These are phyloP conservation scores for Tor tambroides DNA, from an alignment of 2,113 vertebrate species.

Conservation along the genomic window DNA sequence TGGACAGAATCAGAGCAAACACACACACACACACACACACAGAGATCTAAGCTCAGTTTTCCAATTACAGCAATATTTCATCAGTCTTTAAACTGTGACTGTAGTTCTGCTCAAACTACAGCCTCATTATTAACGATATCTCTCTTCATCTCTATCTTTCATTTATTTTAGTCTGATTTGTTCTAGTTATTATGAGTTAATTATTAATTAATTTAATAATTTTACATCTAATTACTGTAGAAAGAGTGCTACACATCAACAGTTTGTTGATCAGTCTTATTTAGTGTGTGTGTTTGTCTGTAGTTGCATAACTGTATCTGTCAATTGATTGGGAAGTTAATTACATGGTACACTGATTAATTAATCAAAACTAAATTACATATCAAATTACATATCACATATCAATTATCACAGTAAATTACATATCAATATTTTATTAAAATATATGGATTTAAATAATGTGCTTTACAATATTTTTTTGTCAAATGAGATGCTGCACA, in stretches of 20 bases:
- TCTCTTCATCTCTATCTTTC: slow-evolving; percentile 4
- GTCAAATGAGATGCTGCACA: too few relatives aligned
- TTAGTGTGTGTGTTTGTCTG: not conserved
- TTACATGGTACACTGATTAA: not conserved
- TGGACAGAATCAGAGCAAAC: not conserved
- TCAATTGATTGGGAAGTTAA: not conserved
- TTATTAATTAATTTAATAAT: not conserved
- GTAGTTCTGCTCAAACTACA: not conserved
- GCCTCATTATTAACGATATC: not conserved
- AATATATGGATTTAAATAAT: not conserved
- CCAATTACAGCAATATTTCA: slow-evolving; percentile 17
- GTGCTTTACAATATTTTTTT: too few relatives aligned
- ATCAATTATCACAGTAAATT: too few relatives aligned
- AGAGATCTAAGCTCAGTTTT: not conserved
- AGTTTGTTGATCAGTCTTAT: not conserved
- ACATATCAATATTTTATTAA: not conserved
- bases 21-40: too few relatives aligned
- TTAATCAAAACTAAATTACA: not conserved
- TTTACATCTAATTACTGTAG: not conserved
- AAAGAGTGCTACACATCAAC: not conserved
- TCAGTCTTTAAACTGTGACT: not conserved
- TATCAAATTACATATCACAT: not conserved
- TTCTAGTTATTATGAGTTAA: not conserved
- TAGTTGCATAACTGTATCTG: not conserved
- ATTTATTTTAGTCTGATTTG: not conserved